phyloP scores from a whole-genome alignment of 1,140 invertebrate genomes.

The Pogonomyrmex barbatus region DNA sequence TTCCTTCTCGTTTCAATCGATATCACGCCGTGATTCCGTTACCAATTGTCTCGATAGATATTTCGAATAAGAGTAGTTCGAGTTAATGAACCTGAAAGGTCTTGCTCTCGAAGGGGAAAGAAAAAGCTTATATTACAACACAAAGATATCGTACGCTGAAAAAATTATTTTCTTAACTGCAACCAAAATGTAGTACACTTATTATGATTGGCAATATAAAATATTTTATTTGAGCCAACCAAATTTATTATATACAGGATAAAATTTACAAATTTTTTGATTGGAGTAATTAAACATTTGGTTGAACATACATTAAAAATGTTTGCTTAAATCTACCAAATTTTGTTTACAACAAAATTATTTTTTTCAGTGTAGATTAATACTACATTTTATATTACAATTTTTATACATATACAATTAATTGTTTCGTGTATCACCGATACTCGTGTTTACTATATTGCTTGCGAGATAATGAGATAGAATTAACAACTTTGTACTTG shows the following conservation, averaged over 20 bases:
- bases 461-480: constrained; percentile 36
- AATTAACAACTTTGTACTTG: constrained; percentile 30
- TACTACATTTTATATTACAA: constrained; percentile 1
- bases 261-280: no score
- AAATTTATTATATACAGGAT: no score
- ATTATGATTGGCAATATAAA: no score
- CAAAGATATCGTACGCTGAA: neutral
- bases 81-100: constrained; percentile 25
- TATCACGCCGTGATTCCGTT: constrained; percentile 33
- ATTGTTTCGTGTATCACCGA: neutral
- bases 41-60: constrained; percentile 44
- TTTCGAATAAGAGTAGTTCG: constrained; percentile 18
- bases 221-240: no score
- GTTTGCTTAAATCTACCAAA: no score
- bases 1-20: constrained; percentile 44
- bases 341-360: no score
- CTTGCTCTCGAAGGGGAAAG: neutral
- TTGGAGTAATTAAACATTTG: no score
- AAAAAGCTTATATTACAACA: neutral
- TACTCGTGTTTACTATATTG: neutral
- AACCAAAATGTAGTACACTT: no score
- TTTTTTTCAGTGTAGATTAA: no score
- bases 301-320: no score
- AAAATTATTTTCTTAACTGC: no score
- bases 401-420: constrained; percentile 12